These are phyloP conservation scores for Ceratina calcarata DNA, from an alignment of 1,140 invertebrate species.

Conservation along the genomic window DNA sequence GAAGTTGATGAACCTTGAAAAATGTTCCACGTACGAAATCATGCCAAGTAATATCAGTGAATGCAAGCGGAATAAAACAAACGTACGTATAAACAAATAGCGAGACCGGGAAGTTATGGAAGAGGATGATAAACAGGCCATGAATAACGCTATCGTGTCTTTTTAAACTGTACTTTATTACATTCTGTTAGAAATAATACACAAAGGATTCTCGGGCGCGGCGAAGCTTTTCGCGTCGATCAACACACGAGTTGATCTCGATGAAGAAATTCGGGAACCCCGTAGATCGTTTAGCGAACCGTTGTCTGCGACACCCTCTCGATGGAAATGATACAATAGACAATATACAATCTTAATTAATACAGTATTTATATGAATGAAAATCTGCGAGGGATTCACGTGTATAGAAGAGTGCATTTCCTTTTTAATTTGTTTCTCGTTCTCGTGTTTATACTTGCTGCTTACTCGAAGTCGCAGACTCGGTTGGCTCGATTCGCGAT, in stretches of 20 bases:
- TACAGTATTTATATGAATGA: conserved; percentile 48
- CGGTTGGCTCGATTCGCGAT: conserved; percentile 44
- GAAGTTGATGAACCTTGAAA: too few species aligned
- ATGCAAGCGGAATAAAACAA: too few species aligned
- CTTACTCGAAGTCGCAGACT: conserved; percentile 43
- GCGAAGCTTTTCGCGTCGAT: conserved; percentile 45
- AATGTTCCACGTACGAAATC: too few species aligned
- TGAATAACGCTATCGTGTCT: too few species aligned
- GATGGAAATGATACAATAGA: conserved; percentile 20
- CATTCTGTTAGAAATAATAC: conserved; percentile 63
- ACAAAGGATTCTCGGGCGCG: conserved; percentile 54
- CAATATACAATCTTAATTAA: conserved; percentile 53
- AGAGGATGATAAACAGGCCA: too few species aligned
- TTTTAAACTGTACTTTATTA: conserved; percentile 60
- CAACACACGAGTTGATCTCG: conserved; percentile 35
- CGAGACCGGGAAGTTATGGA: not conserved
- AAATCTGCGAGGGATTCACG: conserved; percentile 46
- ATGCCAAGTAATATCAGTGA: too few species aligned
- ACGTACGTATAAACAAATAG: too few species aligned
- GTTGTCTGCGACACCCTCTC: conserved; percentile 41
- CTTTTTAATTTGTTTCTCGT: not conserved
- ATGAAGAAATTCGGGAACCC: conserved; percentile 40
- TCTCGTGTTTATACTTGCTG: not conserved
- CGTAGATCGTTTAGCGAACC: conserved; percentile 41
- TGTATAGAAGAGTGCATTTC: not conserved